phyloP scores from a whole-genome alignment of 1,140 invertebrate species.

The Himalopsyche phryganea region DNA sequence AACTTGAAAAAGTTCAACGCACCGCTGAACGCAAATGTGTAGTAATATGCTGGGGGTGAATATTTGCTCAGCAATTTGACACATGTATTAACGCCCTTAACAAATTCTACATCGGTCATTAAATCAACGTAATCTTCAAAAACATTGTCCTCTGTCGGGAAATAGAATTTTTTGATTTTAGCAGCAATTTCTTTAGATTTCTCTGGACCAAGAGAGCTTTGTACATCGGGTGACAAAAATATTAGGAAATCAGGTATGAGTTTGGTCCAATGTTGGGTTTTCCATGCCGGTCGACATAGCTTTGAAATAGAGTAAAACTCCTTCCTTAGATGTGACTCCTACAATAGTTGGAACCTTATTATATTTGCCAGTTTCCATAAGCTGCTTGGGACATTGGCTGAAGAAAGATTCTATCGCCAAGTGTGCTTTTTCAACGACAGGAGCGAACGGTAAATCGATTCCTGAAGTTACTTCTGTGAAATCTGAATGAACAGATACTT shows the following conservation, averaged over 20 bases:
- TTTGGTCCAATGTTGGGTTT: too few relatives aligned
- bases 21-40: background rate
- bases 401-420: slow-evolving; percentile 43
- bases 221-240: slow-evolving; percentile 42
- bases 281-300: slow-evolving; percentile 35
- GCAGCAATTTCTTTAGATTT: slow-evolving; percentile 41
- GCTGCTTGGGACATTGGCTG: slow-evolving; percentile 39
- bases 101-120: background rate
- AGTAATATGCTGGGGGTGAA: background rate
- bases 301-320: slow-evolving; percentile 43
- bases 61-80: background rate
- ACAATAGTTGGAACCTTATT: slow-evolving; percentile 57
- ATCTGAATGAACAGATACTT: slow-evolving; percentile 34
- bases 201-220: slow-evolving; percentile 30
- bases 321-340: slow-evolving; percentile 61
- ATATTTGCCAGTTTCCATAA: slow-evolving; percentile 43
- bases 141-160: background rate
- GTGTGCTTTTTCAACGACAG: slow-evolving; percentile 45
- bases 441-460: slow-evolving; percentile 40
- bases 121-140: background rate
- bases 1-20: background rate
- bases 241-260: slow-evolving; percentile 40
- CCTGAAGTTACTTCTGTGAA: slow-evolving; percentile 39
- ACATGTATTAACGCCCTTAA: background rate
- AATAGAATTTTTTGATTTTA: slow-evolving; percentile 49